Conservation (phyloP, 2,113 vertebrate genomes). For the Thalassarche chlororhynchos region DNA sequence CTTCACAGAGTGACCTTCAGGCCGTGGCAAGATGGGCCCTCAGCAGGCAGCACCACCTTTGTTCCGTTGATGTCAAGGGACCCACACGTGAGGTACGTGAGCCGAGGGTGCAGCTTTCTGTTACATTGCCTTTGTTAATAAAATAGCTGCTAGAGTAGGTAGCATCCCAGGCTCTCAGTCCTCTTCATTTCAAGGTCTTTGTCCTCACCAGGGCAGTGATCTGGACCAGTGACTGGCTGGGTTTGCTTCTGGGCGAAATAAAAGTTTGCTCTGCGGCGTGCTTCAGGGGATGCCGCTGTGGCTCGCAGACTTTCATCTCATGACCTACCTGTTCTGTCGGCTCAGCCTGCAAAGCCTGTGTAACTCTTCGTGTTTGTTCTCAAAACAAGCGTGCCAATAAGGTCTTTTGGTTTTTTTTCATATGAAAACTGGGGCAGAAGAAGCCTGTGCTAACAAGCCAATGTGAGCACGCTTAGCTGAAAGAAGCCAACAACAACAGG, state of each 20-base stretch:
- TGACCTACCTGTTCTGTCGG: neutral
- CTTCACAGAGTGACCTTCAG: neutral
- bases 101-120: neutral
- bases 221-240: neutral
- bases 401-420: neutral
- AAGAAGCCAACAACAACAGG: neutral
- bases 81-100: accelerated
- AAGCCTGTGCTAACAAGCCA: neutral
- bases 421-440: neutral
- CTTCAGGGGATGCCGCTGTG: neutral
- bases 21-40: accelerated
- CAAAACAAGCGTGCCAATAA: neutral
- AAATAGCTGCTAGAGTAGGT: neutral
- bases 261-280: neutral
- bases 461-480: neutral
- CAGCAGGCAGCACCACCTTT: neutral
- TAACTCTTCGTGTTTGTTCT: neutral
- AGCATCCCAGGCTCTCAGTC: neutral
- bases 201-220: neutral
- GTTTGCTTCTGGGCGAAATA: neutral
- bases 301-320: neutral
- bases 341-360: neutral
- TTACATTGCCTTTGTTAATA: neutral
- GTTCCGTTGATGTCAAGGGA: neutral
- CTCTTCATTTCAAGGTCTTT: neutral